A percentile compares a stretch with the other conserved stretches of the same genome.
phyloP scores from a whole-genome alignment of 2,797 vertebrate genomes.

The Furcifer pardalis region DNA sequence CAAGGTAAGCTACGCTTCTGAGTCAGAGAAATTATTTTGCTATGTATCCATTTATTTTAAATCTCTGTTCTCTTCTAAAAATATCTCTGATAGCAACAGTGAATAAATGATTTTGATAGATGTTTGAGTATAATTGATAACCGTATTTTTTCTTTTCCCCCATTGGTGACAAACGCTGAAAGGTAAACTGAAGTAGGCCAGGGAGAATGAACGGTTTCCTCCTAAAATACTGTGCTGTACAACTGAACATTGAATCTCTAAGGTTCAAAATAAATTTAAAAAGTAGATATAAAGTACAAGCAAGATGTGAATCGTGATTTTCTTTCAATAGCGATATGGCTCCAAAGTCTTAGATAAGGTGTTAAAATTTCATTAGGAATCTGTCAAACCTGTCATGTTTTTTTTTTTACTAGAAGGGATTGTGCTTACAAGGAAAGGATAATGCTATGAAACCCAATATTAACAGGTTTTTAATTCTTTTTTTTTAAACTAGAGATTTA shows the following conservation, averaged over 20 bases:
- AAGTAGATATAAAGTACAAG: not conserved
- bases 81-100: not conserved
- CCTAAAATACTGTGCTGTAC: not conserved
- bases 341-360: not conserved
- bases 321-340: not conserved
- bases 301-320: too few relatives aligned
- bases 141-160: not conserved
- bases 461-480: conserved; percentile 8
- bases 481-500: not conserved
- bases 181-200: not conserved
- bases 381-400: conserved; percentile 14
- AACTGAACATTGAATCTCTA: not conserved
- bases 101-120: not conserved
- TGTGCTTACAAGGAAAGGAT: not conserved
- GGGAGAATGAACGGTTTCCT: not conserved
- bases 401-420: conserved; percentile 8
- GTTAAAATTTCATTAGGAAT: conserved; percentile 14
- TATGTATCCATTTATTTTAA: not conserved
- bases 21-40: not conserved
- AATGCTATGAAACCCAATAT: conserved; percentile 2
- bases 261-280: not conserved
- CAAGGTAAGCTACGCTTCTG: too few relatives aligned
- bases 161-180: not conserved
- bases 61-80: not conserved
- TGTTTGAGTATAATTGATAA: not conserved